Evolutionary conservation across 1,140 invertebrate genomes (phyloP).

Genomic region (Pseudachorutes palmiensis): DNA sequence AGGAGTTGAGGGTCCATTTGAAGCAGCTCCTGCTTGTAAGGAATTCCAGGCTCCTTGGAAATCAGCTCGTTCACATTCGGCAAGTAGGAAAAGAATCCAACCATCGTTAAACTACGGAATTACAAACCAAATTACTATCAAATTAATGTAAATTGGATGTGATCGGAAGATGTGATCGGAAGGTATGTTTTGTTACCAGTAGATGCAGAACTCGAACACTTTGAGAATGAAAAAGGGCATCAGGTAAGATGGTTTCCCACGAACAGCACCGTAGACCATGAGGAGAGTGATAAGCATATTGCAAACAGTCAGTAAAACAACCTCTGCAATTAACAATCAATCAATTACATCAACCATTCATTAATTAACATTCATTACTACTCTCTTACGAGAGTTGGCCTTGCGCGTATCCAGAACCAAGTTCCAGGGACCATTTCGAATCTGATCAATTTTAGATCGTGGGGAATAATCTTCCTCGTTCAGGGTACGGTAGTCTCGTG

Average conservation of each 20-base stretch:
- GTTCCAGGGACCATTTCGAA: conserved; percentile 29
- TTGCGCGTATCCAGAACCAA: conserved; percentile 30
- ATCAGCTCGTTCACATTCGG: conserved; percentile 66
- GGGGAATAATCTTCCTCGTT: conserved; percentile 13
- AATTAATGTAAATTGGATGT: neutral
- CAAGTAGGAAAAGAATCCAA: conserved; percentile 73
- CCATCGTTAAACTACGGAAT: conserved; percentile 59
- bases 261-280: conserved; percentile 71
- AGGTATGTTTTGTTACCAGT: conserved; percentile 52
- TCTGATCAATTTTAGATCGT: conserved; percentile 20
- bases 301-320: conserved; percentile 65
- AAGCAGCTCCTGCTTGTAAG: conserved; percentile 58
- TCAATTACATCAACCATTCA: neutral
- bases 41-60: conserved; percentile 60
- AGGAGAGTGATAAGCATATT: conserved; percentile 68
- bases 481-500: conserved; percentile 10
- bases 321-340: conserved; percentile 49
- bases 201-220: conserved; percentile 79
- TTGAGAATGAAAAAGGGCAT: conserved; percentile 81
- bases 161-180: conserved; percentile 18
- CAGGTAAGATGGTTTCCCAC: conserved; percentile 68
- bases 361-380: neutral
- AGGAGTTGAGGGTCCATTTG: conserved; percentile 55
- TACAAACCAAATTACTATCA: neutral
- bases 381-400: conserved; percentile 34